Percentiles rank a stretch among this genome's conserved stretches.
phyloP scores from a whole-genome alignment of 2,888 invertebrate species.

The Dryococelus australis region DNA sequence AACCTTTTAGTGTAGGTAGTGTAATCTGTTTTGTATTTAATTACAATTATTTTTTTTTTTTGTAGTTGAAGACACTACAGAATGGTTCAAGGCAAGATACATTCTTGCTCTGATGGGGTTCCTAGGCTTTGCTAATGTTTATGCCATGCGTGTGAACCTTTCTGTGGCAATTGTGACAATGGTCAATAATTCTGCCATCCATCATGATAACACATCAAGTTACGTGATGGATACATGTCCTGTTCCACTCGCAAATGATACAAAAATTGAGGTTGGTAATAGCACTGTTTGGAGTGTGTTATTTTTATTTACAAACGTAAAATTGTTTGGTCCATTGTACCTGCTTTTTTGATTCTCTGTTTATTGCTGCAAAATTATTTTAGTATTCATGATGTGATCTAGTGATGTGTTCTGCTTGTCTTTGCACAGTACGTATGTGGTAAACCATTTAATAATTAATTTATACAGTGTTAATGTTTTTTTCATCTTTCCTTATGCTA shows the following conservation, averaged over 20 bases:
- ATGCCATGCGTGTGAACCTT: slow-evolving; percentile 89
- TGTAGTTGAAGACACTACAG: slow-evolving; percentile 65
- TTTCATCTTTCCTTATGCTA: too few species aligned
- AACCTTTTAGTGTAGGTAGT: too few species aligned
- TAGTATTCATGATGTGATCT: too few species aligned
- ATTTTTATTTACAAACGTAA: too few species aligned
- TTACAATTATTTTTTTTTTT: not conserved
- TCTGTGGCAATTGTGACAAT: slow-evolving; percentile 96
- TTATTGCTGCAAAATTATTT: too few species aligned
- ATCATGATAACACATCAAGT: slow-evolving; percentile 63
- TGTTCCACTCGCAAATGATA: slow-evolving; percentile 56
- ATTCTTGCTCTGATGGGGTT: slow-evolving; percentile 85
- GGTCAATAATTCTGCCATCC: slow-evolving; percentile 77
- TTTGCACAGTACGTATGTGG: too few species aligned
- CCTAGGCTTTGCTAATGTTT: slow-evolving; percentile 86
- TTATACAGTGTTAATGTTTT: too few species aligned
- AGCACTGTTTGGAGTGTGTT: not conserved
- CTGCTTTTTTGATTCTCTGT: too few species aligned
- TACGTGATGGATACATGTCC: slow-evolving; percentile 68
- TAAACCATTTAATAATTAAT: too few species aligned
- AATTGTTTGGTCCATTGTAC: too few species aligned
- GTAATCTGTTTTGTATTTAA: too few species aligned
- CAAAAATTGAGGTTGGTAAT: slow-evolving; percentile 58
- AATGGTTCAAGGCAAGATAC: slow-evolving; percentile 76
- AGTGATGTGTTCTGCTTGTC: too few species aligned